Base-by-base conservation (phyloP, 1,140 invertebrate species). In the Meloidogyne hapla region DNA sequence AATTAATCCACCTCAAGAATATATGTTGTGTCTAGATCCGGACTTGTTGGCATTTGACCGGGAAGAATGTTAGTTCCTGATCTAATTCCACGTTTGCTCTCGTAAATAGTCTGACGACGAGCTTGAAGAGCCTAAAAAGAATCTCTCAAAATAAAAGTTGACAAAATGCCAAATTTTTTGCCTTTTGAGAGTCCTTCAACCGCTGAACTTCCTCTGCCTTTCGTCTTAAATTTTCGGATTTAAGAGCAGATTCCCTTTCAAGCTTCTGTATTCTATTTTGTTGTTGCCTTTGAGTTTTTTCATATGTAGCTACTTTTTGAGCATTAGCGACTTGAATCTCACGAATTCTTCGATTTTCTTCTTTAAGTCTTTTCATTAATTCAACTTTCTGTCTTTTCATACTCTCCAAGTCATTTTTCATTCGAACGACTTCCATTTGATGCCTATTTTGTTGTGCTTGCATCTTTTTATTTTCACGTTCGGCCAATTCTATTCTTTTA, bases 311-410 rank as follows among this genome's bases (percentile, higher is more conserved):
- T 64, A 98, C 93, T 90, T 96, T 92, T 83, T 92, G 89, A 77
- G 91, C 90, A 76, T 92, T 89, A 45, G 90, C 86, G 18, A 88
- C 76, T 77, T 91, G 90, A 15, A 84, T 81, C 78, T 90, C 92
- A 81, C 94, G 93, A 80, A 94, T 93, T 69, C 92, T 91, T 79
- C 91, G 92, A 0, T 91, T 91, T 86, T 98, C 95, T 78, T 95
- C 93, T 76, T 94, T 92, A 91, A 98, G 95, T 88, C 94, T 93
- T 82, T 94, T 94, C 84, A 98, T 92, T 48, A 99, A 88, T 87
- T 93, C 92, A 0, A 95, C 81, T 67, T 84, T 84, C n/a, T 75
- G 56, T 26, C 64, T 73, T 48, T 83, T 83, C 83, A 86, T 80
- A 4, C 77, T 82, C 23, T 74, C 64, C 40, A 85, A 56, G 45